phyloP scores from a whole-genome alignment of 2,888 invertebrate genomes.

The Tachina grossa region DNA sequence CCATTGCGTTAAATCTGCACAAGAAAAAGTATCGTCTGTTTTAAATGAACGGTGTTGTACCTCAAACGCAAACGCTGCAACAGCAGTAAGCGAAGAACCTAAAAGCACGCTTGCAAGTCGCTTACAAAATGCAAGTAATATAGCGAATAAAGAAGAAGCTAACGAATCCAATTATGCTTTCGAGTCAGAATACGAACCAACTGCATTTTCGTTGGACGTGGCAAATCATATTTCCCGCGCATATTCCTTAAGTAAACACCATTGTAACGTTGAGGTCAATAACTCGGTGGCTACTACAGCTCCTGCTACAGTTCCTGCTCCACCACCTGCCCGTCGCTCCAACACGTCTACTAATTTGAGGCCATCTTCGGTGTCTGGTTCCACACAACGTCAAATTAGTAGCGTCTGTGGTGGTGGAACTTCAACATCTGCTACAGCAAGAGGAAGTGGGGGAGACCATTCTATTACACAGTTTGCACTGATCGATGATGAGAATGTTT shows the following conservation, averaged over 20 bases:
- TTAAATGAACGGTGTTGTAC: conserved; percentile 50
- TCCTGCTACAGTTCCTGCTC: conserved; percentile 58
- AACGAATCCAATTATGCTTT: conserved; percentile 70
- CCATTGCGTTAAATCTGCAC: conserved; percentile 21
- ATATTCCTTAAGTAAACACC: conserved; percentile 52
- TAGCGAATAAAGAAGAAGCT: conserved; percentile 75
- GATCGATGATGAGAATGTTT: conserved; percentile 96
- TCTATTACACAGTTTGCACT: conserved; percentile 95
- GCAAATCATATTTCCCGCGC: conserved; percentile 62
- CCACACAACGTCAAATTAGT: conserved; percentile 70
- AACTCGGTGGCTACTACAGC: conserved; percentile 56
- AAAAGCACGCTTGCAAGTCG: conserved; percentile 87
- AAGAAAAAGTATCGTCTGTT: conserved; percentile 45
- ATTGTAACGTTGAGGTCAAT: conserved; percentile 43
- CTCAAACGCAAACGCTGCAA: conserved; percentile 28
- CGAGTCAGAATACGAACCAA: conserved; percentile 62
- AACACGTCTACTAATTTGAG: conserved; percentile 79
- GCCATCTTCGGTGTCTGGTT: conserved; percentile 74
- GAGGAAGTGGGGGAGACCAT: conserved; percentile 87
- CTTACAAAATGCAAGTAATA: conserved; percentile 85
- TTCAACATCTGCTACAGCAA: conserved; percentile 78
- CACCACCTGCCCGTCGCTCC: conserved; percentile 78
- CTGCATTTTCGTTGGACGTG: conserved; percentile 76
- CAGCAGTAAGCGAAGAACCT: conserved; percentile 73
- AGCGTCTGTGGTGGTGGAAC: conserved; percentile 65